Base-by-base conservation (phyloP, 2,113 vertebrate species). In the Malurus elegans region DNA sequence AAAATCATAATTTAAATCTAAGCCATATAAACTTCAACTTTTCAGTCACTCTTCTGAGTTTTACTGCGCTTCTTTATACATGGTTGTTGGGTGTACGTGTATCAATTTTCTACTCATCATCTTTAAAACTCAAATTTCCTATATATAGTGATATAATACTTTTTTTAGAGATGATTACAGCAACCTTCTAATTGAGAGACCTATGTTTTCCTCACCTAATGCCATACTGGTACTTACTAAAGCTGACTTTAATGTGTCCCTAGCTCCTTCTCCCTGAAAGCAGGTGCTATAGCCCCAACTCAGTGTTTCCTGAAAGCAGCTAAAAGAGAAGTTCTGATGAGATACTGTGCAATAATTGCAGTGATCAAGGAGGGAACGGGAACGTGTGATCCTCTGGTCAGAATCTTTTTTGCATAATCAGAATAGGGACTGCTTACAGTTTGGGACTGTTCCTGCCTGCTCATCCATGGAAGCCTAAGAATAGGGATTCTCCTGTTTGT, bases 241-340 rank as follows among this genome's bases (percentile, higher is more conserved):
- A 92, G 72, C 72, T 0, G 3, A 83, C 64, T 90, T 88, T 66
- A 83, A 50, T 31, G 60, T 66, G 45, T 81, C 66, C 87, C 70
- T 89, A 91, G 84, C 78, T 95, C 24, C 79, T 90, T 79, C 61
- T 87, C 79, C 65, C 90, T 92, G 78, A 86, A 73, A 66, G 21
- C 79, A 80, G 60, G 51, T 66, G 34, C 67, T 88, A 66, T 21
- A 94, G 86, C 32, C 72, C 74, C 67, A 26, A 88, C 34, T 75
- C 64, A 65, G 54, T 31, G 78, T 32, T 88, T 61, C 74, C 73
- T 81, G 65, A 90, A 87, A 94, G 74, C 6, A 90, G 81, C 81
- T 90, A 89, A 38, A 87, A 56, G 71, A 85, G 57, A 65, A 87
- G 34, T 54, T 58, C 64, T 90, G 69, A 85, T 40, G 78, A 94